Evolutionary conservation across 1,140 invertebrate species (phyloP).

Genomic region (Pseudomyrmex concolor): DNA sequence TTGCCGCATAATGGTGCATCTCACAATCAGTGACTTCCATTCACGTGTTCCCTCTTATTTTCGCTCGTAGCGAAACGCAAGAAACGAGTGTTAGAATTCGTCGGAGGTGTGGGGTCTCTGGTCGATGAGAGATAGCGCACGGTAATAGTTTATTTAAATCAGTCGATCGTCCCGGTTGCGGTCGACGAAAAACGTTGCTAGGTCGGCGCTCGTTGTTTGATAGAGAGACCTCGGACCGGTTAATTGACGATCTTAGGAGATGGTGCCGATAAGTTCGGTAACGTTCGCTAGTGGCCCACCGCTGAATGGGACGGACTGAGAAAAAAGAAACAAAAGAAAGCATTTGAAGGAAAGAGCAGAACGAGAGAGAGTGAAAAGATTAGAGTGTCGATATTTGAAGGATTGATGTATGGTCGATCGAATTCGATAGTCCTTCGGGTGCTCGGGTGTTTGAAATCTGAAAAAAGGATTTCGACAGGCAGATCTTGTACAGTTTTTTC

Average conservation of each 20-base stretch:
- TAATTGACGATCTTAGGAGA: constrained; percentile 73
- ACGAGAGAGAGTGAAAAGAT: background rate
- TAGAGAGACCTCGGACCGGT: constrained; percentile 66
- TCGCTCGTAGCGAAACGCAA: constrained; percentile 1
- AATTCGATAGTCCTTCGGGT: constrained; percentile 5
- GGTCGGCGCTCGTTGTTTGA: constrained; percentile 64
- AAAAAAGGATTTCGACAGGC: background rate
- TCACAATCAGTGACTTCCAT: background rate
- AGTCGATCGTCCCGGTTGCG: constrained; percentile 53
- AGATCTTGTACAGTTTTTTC: background rate
- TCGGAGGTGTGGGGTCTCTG: constrained; percentile 68
- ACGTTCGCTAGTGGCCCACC: constrained; percentile 19
- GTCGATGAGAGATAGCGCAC: constrained; percentile 77
- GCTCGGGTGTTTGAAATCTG: constrained; percentile 29
- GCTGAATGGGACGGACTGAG: background rate
- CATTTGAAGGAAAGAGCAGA: background rate
- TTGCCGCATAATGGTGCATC: constrained; percentile 33
- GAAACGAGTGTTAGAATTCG: constrained; percentile 72
- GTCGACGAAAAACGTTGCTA: constrained; percentile 74
- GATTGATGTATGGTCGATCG: constrained; percentile 16
- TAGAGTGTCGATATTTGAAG: constrained; percentile 1
- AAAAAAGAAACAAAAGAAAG: background rate
- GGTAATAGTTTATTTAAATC: constrained; percentile 80
- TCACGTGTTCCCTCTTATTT: constrained; percentile 33
- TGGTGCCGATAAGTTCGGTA: constrained; percentile 38